phyloP scores from a whole-genome alignment of 2,797 vertebrate genomes.

The Pangasius djambal region DNA sequence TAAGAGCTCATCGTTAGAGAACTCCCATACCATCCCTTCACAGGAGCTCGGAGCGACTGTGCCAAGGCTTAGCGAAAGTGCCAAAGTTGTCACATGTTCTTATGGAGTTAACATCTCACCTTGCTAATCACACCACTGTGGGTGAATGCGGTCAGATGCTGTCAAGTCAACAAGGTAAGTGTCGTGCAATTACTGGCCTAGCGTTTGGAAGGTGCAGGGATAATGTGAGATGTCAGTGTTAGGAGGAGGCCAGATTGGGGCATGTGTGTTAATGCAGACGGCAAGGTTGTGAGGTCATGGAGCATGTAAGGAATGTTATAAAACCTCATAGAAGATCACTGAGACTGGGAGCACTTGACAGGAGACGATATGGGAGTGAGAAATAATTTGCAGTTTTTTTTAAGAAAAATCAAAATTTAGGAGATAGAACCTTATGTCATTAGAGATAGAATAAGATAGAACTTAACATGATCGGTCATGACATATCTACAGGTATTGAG shows the following conservation, averaged over 20 bases:
- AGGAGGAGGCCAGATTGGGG: slow-evolving; percentile 34
- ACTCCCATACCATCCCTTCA: slow-evolving; percentile 51
- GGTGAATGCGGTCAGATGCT: slow-evolving; percentile 56
- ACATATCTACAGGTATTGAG: not conserved
- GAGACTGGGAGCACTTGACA: not conserved
- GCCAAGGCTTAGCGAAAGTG: slow-evolving; percentile 55
- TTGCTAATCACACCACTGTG: slow-evolving; percentile 55
- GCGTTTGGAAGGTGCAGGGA: slow-evolving; percentile 46
- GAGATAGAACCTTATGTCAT: not conserved
- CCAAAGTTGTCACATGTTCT: slow-evolving; percentile 63
- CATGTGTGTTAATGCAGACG: slow-evolving; percentile 33
- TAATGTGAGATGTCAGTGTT: slow-evolving; percentile 42
- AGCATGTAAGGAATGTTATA: not conserved
- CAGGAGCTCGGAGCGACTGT: slow-evolving; percentile 52
- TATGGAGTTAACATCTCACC: slow-evolving; percentile 61
- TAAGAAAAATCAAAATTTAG: not conserved
- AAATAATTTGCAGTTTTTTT: not conserved
- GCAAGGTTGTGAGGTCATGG: slow-evolving; percentile 19
- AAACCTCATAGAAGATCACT: not conserved
- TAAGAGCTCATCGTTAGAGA: slow-evolving; percentile 58
- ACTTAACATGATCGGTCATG: not conserved
- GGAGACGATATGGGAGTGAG: not conserved
- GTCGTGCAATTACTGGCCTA: slow-evolving; percentile 49
- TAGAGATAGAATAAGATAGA: not conserved
- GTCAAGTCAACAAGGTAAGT: slow-evolving; percentile 59